These are phyloP conservation scores for Diabrotica virgifera DNA, from an alignment of 1,140 invertebrate species.

Conservation along the genomic window DNA sequence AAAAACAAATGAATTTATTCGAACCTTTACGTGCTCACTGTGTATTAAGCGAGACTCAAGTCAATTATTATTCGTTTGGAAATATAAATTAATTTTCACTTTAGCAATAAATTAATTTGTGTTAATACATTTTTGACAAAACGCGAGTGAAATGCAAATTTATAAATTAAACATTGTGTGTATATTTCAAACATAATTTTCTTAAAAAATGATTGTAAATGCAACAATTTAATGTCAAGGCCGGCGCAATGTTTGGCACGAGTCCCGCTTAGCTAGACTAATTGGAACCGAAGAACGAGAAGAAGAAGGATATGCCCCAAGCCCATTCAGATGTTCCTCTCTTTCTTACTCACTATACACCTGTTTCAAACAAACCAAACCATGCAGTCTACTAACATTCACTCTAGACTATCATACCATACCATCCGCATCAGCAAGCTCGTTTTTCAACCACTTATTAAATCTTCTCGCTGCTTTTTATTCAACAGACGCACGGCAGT, in stretches of 20 bases:
- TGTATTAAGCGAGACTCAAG: no score
- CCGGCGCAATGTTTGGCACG: slow-evolving; percentile 27
- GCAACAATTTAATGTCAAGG: slow-evolving; percentile 29
- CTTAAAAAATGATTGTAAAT: no score
- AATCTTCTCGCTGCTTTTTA: slow-evolving; percentile 12
- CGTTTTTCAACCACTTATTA: slow-evolving; percentile 3
- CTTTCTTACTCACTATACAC: slow-evolving; percentile 19
- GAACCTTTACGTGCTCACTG: no score
- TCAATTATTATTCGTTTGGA: no score
- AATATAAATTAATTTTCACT: no score
- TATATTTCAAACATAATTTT: no score
- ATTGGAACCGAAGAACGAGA: slow-evolving; percentile 27
- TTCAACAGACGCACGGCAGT: not conserved
- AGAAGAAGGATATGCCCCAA: slow-evolving; percentile 12
- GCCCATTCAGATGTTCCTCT: slow-evolving; percentile 23
- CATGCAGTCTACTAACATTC: slow-evolving; percentile 11
- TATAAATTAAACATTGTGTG: no score
- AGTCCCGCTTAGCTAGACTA: slow-evolving; percentile 29
- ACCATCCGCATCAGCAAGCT: not conserved
- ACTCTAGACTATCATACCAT: not conserved
- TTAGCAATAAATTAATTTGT: no score
- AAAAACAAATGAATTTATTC: no score
- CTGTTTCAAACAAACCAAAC: slow-evolving; percentile 17
- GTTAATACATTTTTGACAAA: no score
- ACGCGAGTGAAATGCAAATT: no score